phyloP scores from a whole-genome alignment of 2,797 vertebrate species.

The Channallabes apus region DNA sequence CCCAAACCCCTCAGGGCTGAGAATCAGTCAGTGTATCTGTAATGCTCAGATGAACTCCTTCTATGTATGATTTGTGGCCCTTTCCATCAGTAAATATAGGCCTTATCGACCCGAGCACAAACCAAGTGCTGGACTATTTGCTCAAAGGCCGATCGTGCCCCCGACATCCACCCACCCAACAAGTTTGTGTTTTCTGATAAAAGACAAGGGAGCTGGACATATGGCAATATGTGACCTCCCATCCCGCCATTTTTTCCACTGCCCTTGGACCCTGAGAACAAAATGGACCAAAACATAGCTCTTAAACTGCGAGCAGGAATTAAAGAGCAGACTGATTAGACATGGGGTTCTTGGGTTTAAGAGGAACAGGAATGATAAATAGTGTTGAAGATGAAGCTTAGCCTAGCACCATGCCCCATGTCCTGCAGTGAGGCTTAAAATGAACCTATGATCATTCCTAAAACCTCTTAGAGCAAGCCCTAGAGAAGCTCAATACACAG shows the following conservation, averaged over 20 bases:
- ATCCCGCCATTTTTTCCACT: slow-evolving; percentile 7
- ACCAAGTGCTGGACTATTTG: slow-evolving; percentile 55
- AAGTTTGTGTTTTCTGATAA: slow-evolving; percentile 49
- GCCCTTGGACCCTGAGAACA: slow-evolving; percentile 8
- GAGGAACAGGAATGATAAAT: slow-evolving; percentile 32
- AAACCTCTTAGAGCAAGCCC: slow-evolving; percentile 44
- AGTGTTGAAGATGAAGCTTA: slow-evolving; percentile 30
- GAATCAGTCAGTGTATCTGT: slow-evolving; percentile 60
- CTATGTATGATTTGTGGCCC: slow-evolving; percentile 67
- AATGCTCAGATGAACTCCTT: slow-evolving; percentile 67
- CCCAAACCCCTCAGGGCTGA: slow-evolving; percentile 50
- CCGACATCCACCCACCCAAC: slow-evolving; percentile 25
- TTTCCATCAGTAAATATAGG: slow-evolving; percentile 66
- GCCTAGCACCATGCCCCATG: slow-evolving; percentile 12
- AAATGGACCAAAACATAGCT: neutral
- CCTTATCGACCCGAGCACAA: slow-evolving; percentile 63
- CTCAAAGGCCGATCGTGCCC: slow-evolving; percentile 51
- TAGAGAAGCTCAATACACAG: slow-evolving; percentile 34
- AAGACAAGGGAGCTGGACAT: slow-evolving; percentile 30
- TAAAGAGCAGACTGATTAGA: slow-evolving; percentile 30
- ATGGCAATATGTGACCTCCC: slow-evolving; percentile 29
- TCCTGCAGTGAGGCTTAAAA: slow-evolving; percentile 44
- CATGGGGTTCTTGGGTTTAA: slow-evolving; percentile 6
- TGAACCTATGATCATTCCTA: slow-evolving; percentile 38
- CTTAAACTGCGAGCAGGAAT: slow-evolving; percentile 3